Percentiles rank a stretch among this genome's conserved stretches.
These are phyloP conservation scores for Serranus cabrilla DNA, from an alignment of 2,797 vertebrate species.

Conservation along the genomic window DNA sequence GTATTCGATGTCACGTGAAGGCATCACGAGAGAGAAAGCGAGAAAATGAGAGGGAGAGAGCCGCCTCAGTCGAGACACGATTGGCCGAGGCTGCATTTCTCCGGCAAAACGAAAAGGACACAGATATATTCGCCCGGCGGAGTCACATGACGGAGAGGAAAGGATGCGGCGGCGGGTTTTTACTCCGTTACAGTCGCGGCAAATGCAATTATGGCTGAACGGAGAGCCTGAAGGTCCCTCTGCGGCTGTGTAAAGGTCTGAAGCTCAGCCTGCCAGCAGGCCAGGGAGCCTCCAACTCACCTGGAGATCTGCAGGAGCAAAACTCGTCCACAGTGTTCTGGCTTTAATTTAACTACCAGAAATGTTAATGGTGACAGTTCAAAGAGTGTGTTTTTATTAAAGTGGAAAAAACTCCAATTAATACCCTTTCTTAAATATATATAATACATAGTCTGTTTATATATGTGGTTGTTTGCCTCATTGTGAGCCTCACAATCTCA, in stretches of 20 bases:
- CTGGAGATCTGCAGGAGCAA: slow-evolving; percentile 40
- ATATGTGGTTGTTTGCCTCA: slow-evolving; percentile 4
- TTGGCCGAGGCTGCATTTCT: slow-evolving; percentile 72
- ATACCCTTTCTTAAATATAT: not conserved
- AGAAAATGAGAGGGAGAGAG: slow-evolving; percentile 58
- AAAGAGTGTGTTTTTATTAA: not conserved
- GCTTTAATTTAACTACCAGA: not conserved
- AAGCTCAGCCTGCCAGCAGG: slow-evolving; percentile 23
- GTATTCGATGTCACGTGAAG: slow-evolving; percentile 48
- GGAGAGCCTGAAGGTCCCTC: slow-evolving; percentile 55
- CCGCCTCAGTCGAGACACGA: slow-evolving; percentile 59
- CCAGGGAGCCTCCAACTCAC: slow-evolving; percentile 33
- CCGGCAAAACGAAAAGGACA: slow-evolving; percentile 55
- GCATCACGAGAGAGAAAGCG: slow-evolving; percentile 64
- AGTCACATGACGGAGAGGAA: slow-evolving; percentile 74
- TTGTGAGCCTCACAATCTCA: not conserved
- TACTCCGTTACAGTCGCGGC: slow-evolving; percentile 43
- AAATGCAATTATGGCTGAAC: slow-evolving; percentile 51
- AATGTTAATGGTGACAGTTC: slow-evolving; percentile 1
- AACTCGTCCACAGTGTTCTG: not conserved
- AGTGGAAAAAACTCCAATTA: not conserved
- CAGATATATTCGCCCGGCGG: slow-evolving; percentile 38
- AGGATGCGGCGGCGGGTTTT: slow-evolving; percentile 62
- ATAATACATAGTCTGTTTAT: not conserved
- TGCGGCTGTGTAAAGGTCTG: slow-evolving; percentile 52